Evolutionary conservation across 2,797 vertebrate genomes (phyloP).

Genomic region (Pelodytes ibericus): DNA sequence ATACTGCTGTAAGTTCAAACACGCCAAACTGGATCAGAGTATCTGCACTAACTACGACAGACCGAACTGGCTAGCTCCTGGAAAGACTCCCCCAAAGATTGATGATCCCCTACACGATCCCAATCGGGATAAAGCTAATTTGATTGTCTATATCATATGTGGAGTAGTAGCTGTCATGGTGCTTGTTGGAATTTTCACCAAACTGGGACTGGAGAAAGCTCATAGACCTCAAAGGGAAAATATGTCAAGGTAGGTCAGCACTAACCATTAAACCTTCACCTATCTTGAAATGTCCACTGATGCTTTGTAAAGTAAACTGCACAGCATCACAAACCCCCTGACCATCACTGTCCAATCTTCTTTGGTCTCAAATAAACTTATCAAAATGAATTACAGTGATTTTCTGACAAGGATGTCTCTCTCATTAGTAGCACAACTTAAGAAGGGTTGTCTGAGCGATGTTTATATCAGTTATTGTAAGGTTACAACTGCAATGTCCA

Average conservation of each 20-base stretch:
- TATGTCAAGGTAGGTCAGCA: slow-evolving; percentile 86
- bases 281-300: too few relatives aligned
- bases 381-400: neutral
- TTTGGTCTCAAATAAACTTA: neutral
- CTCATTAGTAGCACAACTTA: too few relatives aligned
- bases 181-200: slow-evolving; percentile 97
- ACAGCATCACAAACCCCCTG: neutral
- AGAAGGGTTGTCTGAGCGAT: too few relatives aligned
- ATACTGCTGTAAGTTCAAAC: slow-evolving; percentile 94
- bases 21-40: slow-evolving; percentile 90
- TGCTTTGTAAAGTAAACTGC: too few relatives aligned
- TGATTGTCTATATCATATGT: slow-evolving; percentile 97
- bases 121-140: slow-evolving; percentile 97
- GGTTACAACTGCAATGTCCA: neutral
- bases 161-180: slow-evolving; percentile 98
- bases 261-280: neutral
- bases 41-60: slow-evolving; percentile 95
- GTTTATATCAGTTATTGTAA: neutral
- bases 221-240: slow-evolving; percentile 96
- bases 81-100: slow-evolving; percentile 88
- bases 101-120: slow-evolving; percentile 86
- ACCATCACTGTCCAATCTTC: too few relatives aligned
- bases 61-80: slow-evolving; percentile 90
- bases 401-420: neutral
- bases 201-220: slow-evolving; percentile 93